phyloP scores from a whole-genome alignment of 2,113 vertebrate species.

The Zosterops borbonicus region DNA sequence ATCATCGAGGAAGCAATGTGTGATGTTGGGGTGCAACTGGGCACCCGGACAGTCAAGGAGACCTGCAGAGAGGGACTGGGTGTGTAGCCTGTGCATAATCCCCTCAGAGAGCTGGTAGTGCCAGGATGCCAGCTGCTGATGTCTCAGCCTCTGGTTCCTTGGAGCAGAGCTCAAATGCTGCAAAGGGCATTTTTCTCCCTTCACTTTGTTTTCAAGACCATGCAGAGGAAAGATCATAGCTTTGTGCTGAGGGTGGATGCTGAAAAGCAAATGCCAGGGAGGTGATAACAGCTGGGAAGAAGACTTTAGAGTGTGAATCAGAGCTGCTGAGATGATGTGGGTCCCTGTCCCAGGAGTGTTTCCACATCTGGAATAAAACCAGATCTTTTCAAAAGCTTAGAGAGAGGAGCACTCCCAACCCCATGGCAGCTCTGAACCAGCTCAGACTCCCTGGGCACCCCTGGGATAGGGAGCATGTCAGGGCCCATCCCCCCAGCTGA shows the following conservation, averaged over 20 bases:
- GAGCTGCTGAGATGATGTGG: not conserved
- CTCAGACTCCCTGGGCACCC: not conserved
- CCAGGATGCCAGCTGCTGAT: rapidly evolving
- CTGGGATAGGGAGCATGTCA: rapidly evolving
- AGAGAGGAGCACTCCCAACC: not conserved
- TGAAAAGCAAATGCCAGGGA: not conserved
- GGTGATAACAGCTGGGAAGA: not conserved
- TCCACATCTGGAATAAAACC: not conserved
- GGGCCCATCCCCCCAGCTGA: not conserved
- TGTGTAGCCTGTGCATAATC: not conserved
- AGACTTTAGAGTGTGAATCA: not conserved
- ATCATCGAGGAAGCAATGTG: not conserved
- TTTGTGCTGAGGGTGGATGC: not conserved
- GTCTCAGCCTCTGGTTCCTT: not conserved
- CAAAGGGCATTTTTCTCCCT: not conserved
- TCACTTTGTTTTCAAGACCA: not conserved
- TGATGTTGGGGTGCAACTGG: not conserved
- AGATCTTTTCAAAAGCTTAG: not conserved
- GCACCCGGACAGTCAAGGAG: not conserved
- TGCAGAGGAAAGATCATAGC: not conserved
- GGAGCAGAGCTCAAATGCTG: rapidly evolving
- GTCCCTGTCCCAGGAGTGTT: not conserved
- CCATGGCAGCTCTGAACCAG: not conserved
- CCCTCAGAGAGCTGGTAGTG: not conserved
- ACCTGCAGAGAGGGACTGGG: not conserved